Evolutionary conservation across 1,140 invertebrate species (phyloP).

Genomic region (Platyura marginata): DNA sequence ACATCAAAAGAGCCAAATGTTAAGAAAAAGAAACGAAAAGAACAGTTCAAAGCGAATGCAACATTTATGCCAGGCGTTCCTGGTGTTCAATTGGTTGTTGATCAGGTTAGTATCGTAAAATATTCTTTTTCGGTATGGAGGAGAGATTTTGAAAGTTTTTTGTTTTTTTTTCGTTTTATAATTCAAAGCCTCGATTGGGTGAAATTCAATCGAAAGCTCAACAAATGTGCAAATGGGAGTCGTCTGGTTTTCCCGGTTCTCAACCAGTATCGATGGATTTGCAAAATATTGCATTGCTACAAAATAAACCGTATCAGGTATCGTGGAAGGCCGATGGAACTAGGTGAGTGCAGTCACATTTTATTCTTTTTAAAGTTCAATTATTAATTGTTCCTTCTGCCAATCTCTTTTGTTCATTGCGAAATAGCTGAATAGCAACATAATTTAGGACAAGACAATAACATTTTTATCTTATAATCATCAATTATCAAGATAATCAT

Average conservation of each 20-base stretch:
- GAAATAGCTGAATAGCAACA: too few species aligned
- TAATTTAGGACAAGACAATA: too few species aligned
- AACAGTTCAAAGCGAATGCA: constrained; percentile 31
- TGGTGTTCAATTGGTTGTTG: constrained; percentile 35
- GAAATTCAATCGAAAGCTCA: constrained; percentile 62
- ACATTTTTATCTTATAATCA: too few species aligned
- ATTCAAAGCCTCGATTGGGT: constrained; percentile 35
- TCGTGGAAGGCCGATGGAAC: constrained; percentile 99
- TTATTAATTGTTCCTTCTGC: too few species aligned
- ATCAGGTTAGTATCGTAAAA: constrained; percentile 7
- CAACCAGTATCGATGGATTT: constrained; percentile 94
- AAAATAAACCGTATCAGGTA: constrained; percentile 74
- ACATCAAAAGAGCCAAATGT: constrained; percentile 1
- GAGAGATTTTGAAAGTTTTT: background rate
- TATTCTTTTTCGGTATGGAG: background rate
- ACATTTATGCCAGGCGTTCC: constrained; percentile 66
- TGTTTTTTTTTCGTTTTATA: background rate
- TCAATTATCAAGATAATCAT: too few species aligned
- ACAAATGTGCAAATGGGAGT: constrained; percentile 62
- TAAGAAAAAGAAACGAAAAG: constrained; percentile 20
- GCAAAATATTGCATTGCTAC: constrained; percentile 59
- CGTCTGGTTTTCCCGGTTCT: constrained; percentile 76
- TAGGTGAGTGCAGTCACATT: constrained; percentile 42
- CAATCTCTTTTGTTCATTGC: too few species aligned
- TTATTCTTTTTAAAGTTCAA: constrained; percentile 13